Conservation (phyloP, 2,888 invertebrate species). For the Leptopilina drosophilae region DNA sequence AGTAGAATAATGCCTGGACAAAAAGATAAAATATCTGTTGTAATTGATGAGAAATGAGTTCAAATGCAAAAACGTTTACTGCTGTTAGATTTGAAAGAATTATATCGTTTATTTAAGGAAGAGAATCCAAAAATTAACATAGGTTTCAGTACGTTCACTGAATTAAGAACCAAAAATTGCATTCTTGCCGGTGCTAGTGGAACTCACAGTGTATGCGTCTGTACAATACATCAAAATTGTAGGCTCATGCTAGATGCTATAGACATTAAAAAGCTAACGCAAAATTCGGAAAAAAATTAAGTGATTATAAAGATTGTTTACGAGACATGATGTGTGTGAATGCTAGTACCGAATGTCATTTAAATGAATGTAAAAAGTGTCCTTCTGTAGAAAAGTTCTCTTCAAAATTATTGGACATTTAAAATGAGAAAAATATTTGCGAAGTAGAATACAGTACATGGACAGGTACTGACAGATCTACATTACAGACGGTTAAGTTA, state of each 20-base stretch:
- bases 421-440: background rate
- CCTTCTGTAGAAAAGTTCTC: background rate
- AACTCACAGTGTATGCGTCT: slow-evolving; percentile 46
- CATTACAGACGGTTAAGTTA: background rate
- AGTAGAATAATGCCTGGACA: slow-evolving; percentile 43
- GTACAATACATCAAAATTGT: slow-evolving; percentile 41
- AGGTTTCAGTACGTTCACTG: too few relatives aligned
- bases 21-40: slow-evolving; percentile 41
- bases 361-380: background rate
- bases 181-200: slow-evolving; percentile 40
- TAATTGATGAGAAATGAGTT: slow-evolving; percentile 36
- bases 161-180: too few relatives aligned
- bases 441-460: background rate
- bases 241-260: too few relatives aligned
- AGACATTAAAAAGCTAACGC: background rate
- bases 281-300: background rate
- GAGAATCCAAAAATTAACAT: too few relatives aligned
- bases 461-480: background rate
- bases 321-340: background rate
- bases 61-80: slow-evolving; percentile 39
- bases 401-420: background rate
- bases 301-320: background rate
- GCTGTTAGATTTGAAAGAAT: too few relatives aligned
- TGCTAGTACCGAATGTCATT: background rate
- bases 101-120: too few relatives aligned